Percentiles rank a stretch among this genome's conserved stretches.
Conservation (phyloP, 2,888 invertebrate genomes). For the Argynnis bischoffii region DNA sequence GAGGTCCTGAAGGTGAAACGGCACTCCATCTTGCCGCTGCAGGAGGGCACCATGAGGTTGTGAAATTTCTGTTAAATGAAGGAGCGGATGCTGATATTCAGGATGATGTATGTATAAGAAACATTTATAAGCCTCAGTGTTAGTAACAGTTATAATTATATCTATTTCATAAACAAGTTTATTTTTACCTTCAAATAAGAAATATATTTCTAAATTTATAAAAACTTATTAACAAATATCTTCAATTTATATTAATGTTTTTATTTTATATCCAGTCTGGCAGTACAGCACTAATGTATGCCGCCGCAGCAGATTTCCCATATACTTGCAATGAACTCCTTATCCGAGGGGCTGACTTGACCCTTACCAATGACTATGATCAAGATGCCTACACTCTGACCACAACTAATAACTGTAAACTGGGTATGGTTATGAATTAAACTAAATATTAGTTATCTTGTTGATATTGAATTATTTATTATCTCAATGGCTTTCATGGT, state of each 20-base stretch:
- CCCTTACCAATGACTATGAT: constrained; percentile 89
- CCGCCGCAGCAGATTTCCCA: constrained; percentile 94
- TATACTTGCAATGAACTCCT: constrained; percentile 94
- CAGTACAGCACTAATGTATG: constrained; percentile 95
- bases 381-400: constrained; percentile 93
- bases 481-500: no score
- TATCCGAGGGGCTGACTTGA: constrained; percentile 90
- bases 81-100: constrained; percentile 90
- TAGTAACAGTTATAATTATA: no score
- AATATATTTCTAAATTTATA: no score
- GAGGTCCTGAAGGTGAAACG: constrained; percentile 91
- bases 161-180: not conserved
- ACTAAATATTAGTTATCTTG: not conserved
- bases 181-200: no score
- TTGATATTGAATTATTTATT: not conserved
- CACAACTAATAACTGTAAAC: constrained; percentile 81
- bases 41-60: constrained; percentile 94
- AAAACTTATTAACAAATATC: not conserved
- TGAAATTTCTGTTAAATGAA: constrained; percentile 88
- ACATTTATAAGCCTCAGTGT: not conserved
- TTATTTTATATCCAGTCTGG: constrained; percentile 84
- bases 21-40: constrained; percentile 91
- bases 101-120: constrained; percentile 86
- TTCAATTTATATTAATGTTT: not conserved
- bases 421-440: constrained; percentile 57